Base-by-base conservation (phyloP, 2,888 invertebrate genomes). In the Alitta virens region DNA sequence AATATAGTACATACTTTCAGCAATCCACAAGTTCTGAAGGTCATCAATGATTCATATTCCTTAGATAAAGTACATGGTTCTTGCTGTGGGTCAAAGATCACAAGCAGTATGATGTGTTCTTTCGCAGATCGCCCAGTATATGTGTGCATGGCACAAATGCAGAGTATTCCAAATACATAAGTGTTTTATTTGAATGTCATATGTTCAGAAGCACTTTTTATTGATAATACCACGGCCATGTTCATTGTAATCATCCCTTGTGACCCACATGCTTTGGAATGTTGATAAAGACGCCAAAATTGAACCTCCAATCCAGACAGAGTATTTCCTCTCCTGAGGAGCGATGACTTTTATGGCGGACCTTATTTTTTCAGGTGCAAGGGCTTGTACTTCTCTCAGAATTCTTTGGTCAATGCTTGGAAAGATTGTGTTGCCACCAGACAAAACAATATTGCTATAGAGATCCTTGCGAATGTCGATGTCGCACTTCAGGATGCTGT, bases 241-340 rank as follows among this genome's bases (percentile, higher is more conserved):
- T 85, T 94, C 94, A 84, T 94, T 94, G 87, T 94, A 94, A 85
- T 94, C 94, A 86, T 94, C 92, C 86, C 94, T 94, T 82, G 92
- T 92, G 87, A 94, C 93, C 93, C 94, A 95, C 89, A 94, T 93
- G 83, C 90, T 92, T 81, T 92, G 91, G 87, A 93, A 90, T 81
- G 91, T 91, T 80, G 90, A 90, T 74, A 95, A 85, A 9, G 93
- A 92, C 61, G 94, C 94, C 79, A 96, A 86, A 86, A 95, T 95
- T 83, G 95, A 95, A 73, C 95, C 95, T 83, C 95, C 95, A 87
- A 95, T 95, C 95, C 94, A 95, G 74, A 95, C 94, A 79, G 94
- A 75, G 70, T 77, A 77, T 65, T 76, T 77, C 46, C 77, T 66
- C 69, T 78, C 75, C 59, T 74, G 74, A 54, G 76, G 76, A 63